phyloP scores from a whole-genome alignment of 2,113 vertebrate genomes.

The Sinocyclocheilus anophthalmus region DNA sequence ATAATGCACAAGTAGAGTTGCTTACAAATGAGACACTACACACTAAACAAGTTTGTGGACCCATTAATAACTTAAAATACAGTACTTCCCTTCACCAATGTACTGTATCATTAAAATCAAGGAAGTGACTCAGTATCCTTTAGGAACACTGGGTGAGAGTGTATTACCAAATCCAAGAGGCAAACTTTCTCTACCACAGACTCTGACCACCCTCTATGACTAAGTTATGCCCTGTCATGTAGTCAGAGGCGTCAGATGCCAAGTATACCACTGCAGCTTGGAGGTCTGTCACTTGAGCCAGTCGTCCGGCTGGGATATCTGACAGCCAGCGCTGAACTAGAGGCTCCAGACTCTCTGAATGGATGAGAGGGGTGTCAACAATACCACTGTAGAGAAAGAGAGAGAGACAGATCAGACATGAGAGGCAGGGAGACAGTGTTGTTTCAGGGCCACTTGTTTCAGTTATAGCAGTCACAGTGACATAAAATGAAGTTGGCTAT shows the following conservation, averaged over 20 bases:
- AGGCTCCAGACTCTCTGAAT: conserved; percentile 77
- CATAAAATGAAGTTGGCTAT: conserved; percentile 78
- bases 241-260: conserved; percentile 83
- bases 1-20: neutral
- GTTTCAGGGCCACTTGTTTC: conserved; percentile 67
- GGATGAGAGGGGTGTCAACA: conserved; percentile 86
- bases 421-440: conserved; percentile 71
- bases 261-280: conserved; percentile 83
- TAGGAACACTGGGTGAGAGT: neutral
- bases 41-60: neutral
- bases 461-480: conserved; percentile 61
- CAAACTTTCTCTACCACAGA: conserved; percentile 78
- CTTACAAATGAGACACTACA: neutral
- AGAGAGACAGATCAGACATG: conserved; percentile 66
- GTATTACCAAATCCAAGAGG: conserved; percentile 50
- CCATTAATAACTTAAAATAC: neutral
- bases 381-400: conserved; percentile 77
- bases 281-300: conserved; percentile 85
- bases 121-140: neutral
- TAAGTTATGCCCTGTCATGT: conserved; percentile 89
- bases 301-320: conserved; percentile 82
- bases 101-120: neutral
- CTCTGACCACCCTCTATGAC: conserved; percentile 87
- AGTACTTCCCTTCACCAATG: neutral
- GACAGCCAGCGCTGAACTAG: conserved; percentile 82